These are phyloP conservation scores for Drosophila sechellia DNA, from an alignment of 1,140 invertebrate species.

Conservation along the genomic window DNA sequence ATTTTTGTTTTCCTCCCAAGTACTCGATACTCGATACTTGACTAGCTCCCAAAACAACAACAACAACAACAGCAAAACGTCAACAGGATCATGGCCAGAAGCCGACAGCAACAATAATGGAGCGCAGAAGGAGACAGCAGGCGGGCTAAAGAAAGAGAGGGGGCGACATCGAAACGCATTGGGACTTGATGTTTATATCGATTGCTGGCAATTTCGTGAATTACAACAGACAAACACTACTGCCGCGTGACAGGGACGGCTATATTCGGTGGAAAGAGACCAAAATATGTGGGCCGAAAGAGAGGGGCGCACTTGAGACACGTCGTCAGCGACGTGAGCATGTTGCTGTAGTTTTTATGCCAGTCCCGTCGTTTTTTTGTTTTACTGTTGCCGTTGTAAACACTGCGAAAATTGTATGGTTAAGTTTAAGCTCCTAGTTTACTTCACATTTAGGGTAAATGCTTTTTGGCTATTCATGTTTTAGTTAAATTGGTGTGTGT, in stretches of 20 bases:
- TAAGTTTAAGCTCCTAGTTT: background rate
- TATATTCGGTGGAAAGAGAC: background rate
- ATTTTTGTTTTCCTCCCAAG: conserved; percentile 33
- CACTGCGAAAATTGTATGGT: background rate
- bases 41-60: conserved; percentile 2
- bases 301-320: conserved; percentile 58
- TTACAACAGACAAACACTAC: conserved; percentile 60
- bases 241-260: background rate
- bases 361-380: background rate
- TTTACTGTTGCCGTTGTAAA: conserved; percentile 1
- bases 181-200: conserved; percentile 80
- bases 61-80: conserved; percentile 41
- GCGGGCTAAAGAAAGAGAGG: background rate
- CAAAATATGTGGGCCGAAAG: background rate
- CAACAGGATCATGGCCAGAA: conserved; percentile 75
- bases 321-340: conserved; percentile 67
- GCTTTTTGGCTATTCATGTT: too few species aligned
- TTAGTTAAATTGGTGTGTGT: too few species aligned
- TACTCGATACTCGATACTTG: background rate
- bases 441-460: background rate
- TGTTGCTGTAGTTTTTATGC: conserved; percentile 42
- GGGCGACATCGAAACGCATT: conserved; percentile 47
- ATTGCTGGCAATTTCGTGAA: conserved; percentile 79
- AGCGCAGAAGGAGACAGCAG: conserved; percentile 10
- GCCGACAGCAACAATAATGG: conserved; percentile 35